phyloP scores from a whole-genome alignment of 2,797 vertebrate species.

The Falco peregrinus region DNA sequence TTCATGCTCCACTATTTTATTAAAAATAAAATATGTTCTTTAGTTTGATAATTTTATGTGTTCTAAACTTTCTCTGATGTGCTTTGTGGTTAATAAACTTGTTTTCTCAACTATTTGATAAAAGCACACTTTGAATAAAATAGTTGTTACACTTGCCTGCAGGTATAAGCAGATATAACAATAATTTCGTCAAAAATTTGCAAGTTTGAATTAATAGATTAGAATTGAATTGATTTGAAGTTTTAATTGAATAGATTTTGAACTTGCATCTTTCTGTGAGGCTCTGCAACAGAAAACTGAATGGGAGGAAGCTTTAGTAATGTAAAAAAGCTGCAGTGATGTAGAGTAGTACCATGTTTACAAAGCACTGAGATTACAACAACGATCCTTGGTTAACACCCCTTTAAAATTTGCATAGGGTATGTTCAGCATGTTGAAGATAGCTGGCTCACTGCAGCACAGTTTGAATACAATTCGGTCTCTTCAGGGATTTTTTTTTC shows the following conservation, averaged over 20 bases:
- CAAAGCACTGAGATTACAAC: not conserved
- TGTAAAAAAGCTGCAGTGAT: not conserved
- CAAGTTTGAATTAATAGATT: not conserved
- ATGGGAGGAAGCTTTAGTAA: not conserved
- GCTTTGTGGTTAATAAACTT: constrained; percentile 36
- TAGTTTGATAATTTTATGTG: constrained; percentile 82
- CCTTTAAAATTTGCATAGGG: not conserved
- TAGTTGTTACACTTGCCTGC: not conserved
- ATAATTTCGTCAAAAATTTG: not conserved
- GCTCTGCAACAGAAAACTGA: not conserved
- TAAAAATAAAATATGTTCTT: constrained; percentile 90
- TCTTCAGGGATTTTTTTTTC: not conserved
- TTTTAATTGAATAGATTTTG: not conserved
- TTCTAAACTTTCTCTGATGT: constrained; percentile 20
- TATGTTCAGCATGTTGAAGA: not conserved
- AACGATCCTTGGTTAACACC: not conserved
- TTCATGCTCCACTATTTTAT: constrained; percentile 89
- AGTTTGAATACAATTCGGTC: not conserved
- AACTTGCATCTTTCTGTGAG: not conserved
- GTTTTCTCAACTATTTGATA: not conserved
- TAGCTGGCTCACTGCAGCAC: not conserved
- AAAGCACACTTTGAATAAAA: not conserved
- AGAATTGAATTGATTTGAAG: no score
- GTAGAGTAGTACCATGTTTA: not conserved
- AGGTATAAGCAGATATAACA: not conserved